A percentile compares a stretch with the other conserved stretches of the same genome.
Evolutionary conservation across 2,888 invertebrate genomes (phyloP).

Genomic region (Phymatocera aterrima): DNA sequence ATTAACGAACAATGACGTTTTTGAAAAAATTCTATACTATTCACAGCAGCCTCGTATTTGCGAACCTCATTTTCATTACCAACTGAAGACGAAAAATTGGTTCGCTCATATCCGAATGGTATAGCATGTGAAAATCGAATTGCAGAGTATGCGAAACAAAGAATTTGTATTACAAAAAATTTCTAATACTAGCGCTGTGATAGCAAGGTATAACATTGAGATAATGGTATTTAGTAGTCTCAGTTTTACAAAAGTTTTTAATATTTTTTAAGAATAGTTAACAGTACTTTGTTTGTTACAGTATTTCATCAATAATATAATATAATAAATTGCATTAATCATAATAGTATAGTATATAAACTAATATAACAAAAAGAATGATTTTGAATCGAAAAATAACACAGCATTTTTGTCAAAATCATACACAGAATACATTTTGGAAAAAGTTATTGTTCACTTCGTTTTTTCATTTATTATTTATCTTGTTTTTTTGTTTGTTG

Average conservation of each 20-base stretch:
- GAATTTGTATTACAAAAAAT: no score
- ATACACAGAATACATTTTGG: conserved; percentile 48
- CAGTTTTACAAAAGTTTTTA: conserved; percentile 74
- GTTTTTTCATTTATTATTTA: conserved; percentile 23
- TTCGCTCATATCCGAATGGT: no score
- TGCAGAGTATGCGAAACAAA: no score
- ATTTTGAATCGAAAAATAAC: conserved; percentile 57
- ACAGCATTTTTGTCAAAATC: conserved; percentile 46
- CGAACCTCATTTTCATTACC: no score
- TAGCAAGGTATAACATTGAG: no score
- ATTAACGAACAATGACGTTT: no score
- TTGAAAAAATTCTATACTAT: no score
- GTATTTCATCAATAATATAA: conserved; percentile 68
- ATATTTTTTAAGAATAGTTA: conserved; percentile 74
- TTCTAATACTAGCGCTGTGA: no score
- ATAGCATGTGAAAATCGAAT: no score
- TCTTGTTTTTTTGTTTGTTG: conserved; percentile 31
- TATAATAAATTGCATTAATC: conserved; percentile 72
- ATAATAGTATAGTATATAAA: conserved; percentile 69
- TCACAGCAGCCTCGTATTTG: no score
- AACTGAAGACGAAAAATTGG: no score
- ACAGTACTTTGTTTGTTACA: conserved; percentile 74
- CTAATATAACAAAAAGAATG: conserved; percentile 70
- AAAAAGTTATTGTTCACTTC: no score
- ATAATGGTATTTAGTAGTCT: conserved; percentile 40